Percentiles rank a stretch among this genome's conserved stretches.
phyloP scores from a whole-genome alignment of 2,797 vertebrate genomes.

The Ammospiza maritima region DNA sequence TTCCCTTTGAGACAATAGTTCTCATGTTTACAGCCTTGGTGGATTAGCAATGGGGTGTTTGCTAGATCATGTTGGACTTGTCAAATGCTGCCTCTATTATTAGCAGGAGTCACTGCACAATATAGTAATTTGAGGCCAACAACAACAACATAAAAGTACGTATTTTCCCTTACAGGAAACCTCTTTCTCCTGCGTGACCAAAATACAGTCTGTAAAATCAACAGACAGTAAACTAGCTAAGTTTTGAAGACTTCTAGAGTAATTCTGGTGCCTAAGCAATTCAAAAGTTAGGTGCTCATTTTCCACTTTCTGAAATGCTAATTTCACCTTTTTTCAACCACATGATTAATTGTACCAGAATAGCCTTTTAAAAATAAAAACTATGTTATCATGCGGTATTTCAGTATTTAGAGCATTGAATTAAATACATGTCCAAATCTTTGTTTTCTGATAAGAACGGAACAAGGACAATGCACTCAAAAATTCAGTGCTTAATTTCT shows the following conservation, averaged over 20 bases:
- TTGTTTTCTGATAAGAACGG: not conserved
- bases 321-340: slow-evolving; percentile 28
- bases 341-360: slow-evolving; percentile 20
- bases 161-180: slow-evolving; percentile 18
- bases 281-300: not conserved
- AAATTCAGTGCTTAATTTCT: not conserved
- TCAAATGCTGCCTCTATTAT: not conserved
- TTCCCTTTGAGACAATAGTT: not conserved
- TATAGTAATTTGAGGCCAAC: not conserved
- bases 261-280: not conserved
- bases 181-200: slow-evolving; percentile 1
- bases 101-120: not conserved
- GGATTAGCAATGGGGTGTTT: not conserved
- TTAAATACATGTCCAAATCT: not conserved
- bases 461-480: not conserved
- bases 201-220: slow-evolving; percentile 28
- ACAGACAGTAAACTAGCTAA: not conserved
- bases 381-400: not conserved
- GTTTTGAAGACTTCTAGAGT: slow-evolving; percentile 13
- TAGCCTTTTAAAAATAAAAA: slow-evolving; percentile 28
- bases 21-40: not conserved
- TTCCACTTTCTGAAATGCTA: slow-evolving; percentile 28
- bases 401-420: not conserved
- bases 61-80: not conserved
- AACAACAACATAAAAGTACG: not conserved